A percentile compares a stretch with the other conserved stretches of the same genome.
Conservation (phyloP, 2,113 vertebrate species). For the Oreochromis niloticus region DNA sequence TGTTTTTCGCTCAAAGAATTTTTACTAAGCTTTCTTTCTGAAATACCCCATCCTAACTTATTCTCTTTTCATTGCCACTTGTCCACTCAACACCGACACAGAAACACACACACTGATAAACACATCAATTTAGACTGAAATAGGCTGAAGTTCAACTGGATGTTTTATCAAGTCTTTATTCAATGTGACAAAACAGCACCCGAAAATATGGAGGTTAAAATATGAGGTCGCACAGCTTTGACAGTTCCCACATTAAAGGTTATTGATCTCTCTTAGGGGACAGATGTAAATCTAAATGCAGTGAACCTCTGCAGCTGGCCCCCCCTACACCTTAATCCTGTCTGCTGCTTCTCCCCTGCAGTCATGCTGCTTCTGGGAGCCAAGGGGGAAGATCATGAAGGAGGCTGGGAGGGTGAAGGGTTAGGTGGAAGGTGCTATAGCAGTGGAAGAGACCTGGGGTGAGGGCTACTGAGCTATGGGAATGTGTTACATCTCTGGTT, state of each 20-base stretch:
- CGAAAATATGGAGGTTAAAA: slow-evolving; percentile 26
- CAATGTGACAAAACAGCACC: slow-evolving; percentile 25
- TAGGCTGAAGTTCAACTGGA: not conserved
- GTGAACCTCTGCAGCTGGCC: not conserved
- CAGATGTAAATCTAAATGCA: slow-evolving; percentile 29
- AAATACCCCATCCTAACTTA: slow-evolving; percentile 30
- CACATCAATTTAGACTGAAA: slow-evolving; percentile 28
- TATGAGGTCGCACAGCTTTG: slow-evolving; percentile 31
- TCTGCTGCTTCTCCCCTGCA: slow-evolving; percentile 14
- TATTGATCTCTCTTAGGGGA: slow-evolving; percentile 48
- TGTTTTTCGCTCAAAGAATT: slow-evolving; percentile 54
- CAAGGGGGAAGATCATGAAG: not conserved
- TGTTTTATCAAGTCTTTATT: slow-evolving; percentile 13
- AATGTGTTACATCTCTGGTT: not conserved
- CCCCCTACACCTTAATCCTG: not conserved
- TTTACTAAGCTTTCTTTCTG: slow-evolving; percentile 59
- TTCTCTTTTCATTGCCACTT: slow-evolving; percentile 10
- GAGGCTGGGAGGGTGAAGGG: not conserved
- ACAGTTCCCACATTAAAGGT: slow-evolving; percentile 40
- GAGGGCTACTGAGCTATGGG: not conserved
- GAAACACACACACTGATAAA: not conserved
- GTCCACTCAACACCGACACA: not conserved
- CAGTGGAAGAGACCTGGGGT: not conserved
- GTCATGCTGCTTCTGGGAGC: slow-evolving; percentile 15
- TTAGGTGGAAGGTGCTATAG: not conserved